Evolutionary conservation across 2,113 vertebrate species (phyloP).

Genomic region (Circaetus cinerascens): DNA sequence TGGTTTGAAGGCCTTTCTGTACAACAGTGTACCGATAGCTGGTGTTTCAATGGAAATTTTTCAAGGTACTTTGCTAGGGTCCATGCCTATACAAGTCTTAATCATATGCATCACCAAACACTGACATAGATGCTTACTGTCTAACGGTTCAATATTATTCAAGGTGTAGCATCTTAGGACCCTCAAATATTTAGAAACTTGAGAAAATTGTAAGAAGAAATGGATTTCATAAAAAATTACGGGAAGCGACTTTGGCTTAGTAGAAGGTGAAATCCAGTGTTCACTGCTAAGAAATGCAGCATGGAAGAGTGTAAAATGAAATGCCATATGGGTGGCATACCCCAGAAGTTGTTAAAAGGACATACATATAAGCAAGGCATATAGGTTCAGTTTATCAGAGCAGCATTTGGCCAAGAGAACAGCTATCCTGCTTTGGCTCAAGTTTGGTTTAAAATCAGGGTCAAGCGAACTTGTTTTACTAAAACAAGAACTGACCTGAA

Average conservation of each 20-base stretch:
- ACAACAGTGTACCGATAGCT: rapidly evolving
- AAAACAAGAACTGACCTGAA: conserved; percentile 38
- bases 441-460: not conserved
- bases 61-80: not conserved
- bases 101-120: not conserved
- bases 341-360: not conserved
- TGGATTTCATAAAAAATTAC: not conserved
- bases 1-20: not conserved
- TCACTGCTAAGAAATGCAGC: not conserved
- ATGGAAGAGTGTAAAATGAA: not conserved
- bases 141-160: not conserved
- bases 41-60: not conserved
- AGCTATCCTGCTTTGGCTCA: not conserved
- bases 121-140: not conserved
- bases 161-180: not conserved
- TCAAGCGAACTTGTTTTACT: not conserved
- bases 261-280: not conserved
- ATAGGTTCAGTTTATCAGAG: not conserved
- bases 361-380: not conserved
- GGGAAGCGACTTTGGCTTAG: not conserved
- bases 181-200: not conserved
- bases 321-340: not conserved
- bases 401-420: not conserved
- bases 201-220: not conserved
- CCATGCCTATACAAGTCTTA: not conserved